Percentiles rank a stretch among this genome's conserved stretches.
Evolutionary conservation across 64 coral and sea anemone species (phyloP).

Genomic region (Pocillopora damicornis): DNA sequence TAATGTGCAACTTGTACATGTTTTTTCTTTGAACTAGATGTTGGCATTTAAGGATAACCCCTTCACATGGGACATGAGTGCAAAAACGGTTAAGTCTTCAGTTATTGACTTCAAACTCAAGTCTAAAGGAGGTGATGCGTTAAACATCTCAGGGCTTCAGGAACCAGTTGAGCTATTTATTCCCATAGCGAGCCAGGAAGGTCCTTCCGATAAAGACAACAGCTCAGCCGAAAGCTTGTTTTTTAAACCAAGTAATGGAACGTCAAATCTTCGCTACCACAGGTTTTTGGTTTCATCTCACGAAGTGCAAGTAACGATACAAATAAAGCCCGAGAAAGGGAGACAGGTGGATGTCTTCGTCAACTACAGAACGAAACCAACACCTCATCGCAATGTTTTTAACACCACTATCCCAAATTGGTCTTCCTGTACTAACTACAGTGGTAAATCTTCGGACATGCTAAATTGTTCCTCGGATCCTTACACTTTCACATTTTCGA

Average conservation of each 20-base stretch:
- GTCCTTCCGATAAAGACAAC: constrained; percentile 41
- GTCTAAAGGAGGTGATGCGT: neutral
- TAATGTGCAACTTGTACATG: neutral
- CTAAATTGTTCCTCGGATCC: constrained; percentile 45
- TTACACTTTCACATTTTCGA: constrained; percentile 41
- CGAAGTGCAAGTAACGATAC: constrained; percentile 30
- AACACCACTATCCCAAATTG: constrained; percentile 40
- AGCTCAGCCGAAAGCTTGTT: constrained; percentile 47
- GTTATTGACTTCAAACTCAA: constrained; percentile 54
- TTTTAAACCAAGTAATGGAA: constrained; percentile 61
- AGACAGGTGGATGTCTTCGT: constrained; percentile 39
- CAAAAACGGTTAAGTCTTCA: constrained; percentile 45
- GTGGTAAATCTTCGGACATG: neutral
- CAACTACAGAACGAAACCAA: constrained; percentile 31
- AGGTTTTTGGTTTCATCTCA: constrained; percentile 28
- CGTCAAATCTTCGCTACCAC: constrained; percentile 47
- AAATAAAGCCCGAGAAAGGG: constrained; percentile 18
- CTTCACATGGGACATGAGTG: constrained; percentile 48
- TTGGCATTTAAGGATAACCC: constrained; percentile 51
- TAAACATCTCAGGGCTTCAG: constrained; percentile 33
- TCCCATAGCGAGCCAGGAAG: constrained; percentile 24
- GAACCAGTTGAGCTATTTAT: constrained; percentile 53
- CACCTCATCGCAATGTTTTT: constrained; percentile 21
- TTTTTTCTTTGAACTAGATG: constrained; percentile 34
- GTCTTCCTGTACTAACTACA: constrained; percentile 2